phyloP scores from a whole-genome alignment of 2,113 vertebrate species.

The Lepisosteus oculatus region DNA sequence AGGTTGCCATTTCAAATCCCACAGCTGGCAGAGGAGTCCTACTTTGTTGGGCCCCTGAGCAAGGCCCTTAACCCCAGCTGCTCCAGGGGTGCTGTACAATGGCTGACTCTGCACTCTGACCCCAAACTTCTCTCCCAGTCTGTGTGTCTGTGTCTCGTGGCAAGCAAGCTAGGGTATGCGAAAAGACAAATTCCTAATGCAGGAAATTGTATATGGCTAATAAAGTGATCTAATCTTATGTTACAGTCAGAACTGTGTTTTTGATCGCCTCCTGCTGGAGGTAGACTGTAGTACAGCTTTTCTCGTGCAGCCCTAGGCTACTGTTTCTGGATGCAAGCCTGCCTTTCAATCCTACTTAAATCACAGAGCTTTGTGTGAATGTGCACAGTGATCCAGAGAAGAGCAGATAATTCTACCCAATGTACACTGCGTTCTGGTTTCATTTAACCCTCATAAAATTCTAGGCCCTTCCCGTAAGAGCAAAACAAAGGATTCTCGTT shows the following conservation, averaged over 20 bases:
- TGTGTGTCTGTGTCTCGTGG: no score
- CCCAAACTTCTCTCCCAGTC: no score
- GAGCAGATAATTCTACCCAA: constrained; percentile 71
- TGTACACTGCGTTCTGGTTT: constrained; percentile 72
- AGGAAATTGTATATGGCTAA: no score
- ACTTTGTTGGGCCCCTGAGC: no score
- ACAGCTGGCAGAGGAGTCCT: no score
- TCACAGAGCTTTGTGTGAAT: constrained; percentile 45
- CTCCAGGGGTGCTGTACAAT: no score
- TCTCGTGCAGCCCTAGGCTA: constrained; percentile 52
- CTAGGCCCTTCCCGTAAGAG: constrained; percentile 61
- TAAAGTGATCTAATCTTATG: no score
- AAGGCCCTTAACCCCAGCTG: no score
- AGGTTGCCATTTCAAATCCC: no score
- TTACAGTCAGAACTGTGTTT: not conserved
- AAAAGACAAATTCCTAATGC: no score
- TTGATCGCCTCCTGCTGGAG: constrained; percentile 26
- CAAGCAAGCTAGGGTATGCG: no score
- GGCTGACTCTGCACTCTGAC: no score
- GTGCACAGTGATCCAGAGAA: constrained; percentile 62
- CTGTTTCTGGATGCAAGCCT: constrained; percentile 65
- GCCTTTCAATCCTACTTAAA: constrained; percentile 53
- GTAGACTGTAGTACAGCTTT: constrained; percentile 57
- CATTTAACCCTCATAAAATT: constrained; percentile 68
- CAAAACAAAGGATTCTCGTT: constrained; percentile 73